Percentiles rank a stretch among this genome's conserved stretches.
phyloP scores from a whole-genome alignment of 2,797 vertebrate genomes.

The Pteropus rufus region DNA sequence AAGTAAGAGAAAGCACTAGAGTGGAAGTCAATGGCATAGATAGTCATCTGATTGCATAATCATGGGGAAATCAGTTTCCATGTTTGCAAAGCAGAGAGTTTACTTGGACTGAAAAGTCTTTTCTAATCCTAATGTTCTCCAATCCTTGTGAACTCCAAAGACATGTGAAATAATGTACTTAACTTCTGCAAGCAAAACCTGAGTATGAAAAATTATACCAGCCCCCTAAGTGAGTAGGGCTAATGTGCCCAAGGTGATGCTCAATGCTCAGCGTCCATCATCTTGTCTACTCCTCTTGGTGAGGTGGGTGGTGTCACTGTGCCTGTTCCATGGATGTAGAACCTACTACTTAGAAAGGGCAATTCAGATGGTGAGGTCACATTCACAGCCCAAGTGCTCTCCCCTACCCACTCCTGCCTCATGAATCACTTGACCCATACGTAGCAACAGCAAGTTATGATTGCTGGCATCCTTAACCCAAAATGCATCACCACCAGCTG shows the following conservation, averaged over 20 bases:
- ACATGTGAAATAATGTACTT: neutral
- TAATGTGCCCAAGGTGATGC: no score
- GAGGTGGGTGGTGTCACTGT: neutral
- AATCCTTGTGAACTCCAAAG: neutral
- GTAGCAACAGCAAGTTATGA: neutral
- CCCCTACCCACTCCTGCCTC: neutral
- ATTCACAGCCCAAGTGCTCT: neutral
- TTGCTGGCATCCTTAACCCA: no score
- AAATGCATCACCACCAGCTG: neutral
- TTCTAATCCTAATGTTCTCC: neutral
- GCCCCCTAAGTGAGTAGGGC: neutral
- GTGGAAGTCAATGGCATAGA: neutral
- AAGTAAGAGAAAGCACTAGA: neutral
- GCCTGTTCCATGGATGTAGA: neutral
- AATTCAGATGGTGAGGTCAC: neutral
- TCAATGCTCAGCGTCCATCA: neutral
- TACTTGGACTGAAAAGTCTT: neutral
- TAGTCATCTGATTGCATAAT: neutral
- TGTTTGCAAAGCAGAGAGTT: neutral
- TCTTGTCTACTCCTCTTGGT: rapidly evolving
- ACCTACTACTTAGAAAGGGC: neutral
- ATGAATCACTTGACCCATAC: neutral
- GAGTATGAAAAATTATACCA: neutral
- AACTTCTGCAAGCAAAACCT: neutral
- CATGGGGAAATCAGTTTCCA: neutral